Evolutionary conservation across 2,113 vertebrate species (phyloP).

Genomic region (Mobula birostris): DNA sequence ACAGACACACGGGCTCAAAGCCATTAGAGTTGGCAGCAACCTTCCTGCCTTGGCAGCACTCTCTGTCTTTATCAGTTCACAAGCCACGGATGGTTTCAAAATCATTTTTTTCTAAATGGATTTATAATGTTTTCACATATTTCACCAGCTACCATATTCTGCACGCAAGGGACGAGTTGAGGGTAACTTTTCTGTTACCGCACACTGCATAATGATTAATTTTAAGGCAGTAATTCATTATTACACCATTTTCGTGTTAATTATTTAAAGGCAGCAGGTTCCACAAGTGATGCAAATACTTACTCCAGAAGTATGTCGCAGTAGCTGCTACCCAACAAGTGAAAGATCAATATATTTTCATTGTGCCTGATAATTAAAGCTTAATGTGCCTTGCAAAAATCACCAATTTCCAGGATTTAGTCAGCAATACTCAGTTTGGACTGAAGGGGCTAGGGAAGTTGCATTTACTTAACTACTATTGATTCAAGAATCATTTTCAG

Average conservation of each 20-base stretch:
- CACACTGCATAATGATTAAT: background rate
- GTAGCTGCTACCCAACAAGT: background rate
- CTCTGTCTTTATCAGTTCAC: constrained; percentile 28
- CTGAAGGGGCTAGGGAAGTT: background rate
- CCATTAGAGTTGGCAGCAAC: constrained; percentile 22
- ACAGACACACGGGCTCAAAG: background rate
- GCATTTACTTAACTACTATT: background rate
- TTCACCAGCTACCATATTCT: constrained; percentile 12
- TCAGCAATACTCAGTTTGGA: background rate
- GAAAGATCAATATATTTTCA: background rate
- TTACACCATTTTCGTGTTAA: constrained; percentile 4
- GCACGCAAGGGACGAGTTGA: background rate
- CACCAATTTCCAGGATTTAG: background rate
- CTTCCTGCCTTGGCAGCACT: background rate
- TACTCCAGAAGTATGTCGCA: background rate
- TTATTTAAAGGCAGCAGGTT: background rate
- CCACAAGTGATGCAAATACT: background rate
- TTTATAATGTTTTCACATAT: constrained; percentile 34
- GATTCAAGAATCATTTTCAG: background rate
- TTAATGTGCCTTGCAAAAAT: background rate
- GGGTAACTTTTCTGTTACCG: background rate
- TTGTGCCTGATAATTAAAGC: background rate
- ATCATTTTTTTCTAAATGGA: constrained; percentile 34
- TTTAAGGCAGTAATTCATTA: constrained; percentile 13
- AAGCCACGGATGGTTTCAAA: constrained; percentile 37